These are phyloP conservation scores for Nipponia nippon DNA, from an alignment of 2,113 vertebrate species.

Conservation along the genomic window DNA sequence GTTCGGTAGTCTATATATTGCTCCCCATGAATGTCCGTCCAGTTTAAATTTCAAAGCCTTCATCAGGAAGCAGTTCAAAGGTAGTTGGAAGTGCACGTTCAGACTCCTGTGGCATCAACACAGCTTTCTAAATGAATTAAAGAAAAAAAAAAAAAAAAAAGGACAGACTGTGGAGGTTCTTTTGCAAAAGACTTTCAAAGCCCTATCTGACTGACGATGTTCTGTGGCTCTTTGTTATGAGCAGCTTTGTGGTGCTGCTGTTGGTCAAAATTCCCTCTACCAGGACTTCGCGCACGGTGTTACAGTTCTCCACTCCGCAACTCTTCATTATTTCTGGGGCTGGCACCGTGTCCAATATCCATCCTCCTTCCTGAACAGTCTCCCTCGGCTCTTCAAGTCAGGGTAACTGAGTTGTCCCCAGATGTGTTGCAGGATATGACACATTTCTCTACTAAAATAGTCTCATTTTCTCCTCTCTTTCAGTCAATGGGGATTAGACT, in stretches of 20 bases:
- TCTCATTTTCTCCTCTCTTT: neutral
- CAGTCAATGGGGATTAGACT: neutral
- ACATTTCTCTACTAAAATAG: neutral
- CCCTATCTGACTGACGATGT: neutral
- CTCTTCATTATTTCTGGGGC: neutral
- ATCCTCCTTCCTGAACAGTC: neutral
- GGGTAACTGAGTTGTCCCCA: neutral
- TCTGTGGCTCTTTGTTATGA: neutral
- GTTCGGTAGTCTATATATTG: neutral
- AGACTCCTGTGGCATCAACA: neutral
- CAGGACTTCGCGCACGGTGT: fast-evolving
- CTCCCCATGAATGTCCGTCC: neutral
- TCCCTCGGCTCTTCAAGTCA: neutral
- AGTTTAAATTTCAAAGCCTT: neutral
- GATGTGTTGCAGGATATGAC: neutral
- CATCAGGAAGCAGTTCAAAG: neutral
- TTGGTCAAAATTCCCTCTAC: neutral
- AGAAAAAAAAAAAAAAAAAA: neutral
- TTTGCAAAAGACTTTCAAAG: neutral
- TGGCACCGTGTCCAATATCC: neutral
- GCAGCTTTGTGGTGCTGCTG: neutral
- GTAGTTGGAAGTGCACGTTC: neutral
- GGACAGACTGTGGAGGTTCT: neutral
- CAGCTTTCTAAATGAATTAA: neutral
- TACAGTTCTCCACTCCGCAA: neutral